Evolutionary conservation across 1,140 invertebrate species (phyloP).

Genomic region (Tetragonula clypearis): DNA sequence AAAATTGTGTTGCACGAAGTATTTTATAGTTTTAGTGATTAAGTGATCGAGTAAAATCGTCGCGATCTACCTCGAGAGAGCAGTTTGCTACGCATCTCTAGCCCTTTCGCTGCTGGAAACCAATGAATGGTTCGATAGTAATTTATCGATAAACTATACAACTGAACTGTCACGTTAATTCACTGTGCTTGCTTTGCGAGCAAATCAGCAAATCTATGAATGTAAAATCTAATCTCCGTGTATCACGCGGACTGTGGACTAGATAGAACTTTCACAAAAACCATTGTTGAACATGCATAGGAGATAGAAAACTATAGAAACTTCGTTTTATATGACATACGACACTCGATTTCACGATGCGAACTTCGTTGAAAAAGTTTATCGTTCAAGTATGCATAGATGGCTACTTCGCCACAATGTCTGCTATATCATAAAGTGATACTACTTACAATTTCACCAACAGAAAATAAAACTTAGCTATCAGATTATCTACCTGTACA

Average conservation of each 20-base stretch:
- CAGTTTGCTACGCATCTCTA: constrained; percentile 45
- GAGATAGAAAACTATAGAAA: constrained; percentile 8
- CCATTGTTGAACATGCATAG: neutral
- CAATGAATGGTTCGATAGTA: neutral
- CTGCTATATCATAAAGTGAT: too few relatives aligned
- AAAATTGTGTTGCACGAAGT: neutral
- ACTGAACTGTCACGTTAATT: too few relatives aligned
- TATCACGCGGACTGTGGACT: too few relatives aligned
- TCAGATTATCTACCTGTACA: neutral
- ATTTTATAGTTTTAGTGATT: constrained; percentile 7
- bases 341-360: neutral
- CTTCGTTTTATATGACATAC: neutral
- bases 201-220: neutral
- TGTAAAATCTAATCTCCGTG: neutral
- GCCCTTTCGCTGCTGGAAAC: constrained; percentile 39
- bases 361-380: neutral
- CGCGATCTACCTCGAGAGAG: constrained; percentile 53
- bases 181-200: neutral
- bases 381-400: too few relatives aligned
- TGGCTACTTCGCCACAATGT: too few relatives aligned
- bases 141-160: neutral
- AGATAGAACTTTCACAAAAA: constrained; percentile 20
- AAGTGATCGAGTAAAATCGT: constrained; percentile 41
- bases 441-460: neutral
- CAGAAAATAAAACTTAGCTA: too few relatives aligned